Evolutionary conservation across 2,888 invertebrate genomes (phyloP), one percentile per base, ranked within the genome.

Genomic region (Allophyes oxyacanthae): DNA sequence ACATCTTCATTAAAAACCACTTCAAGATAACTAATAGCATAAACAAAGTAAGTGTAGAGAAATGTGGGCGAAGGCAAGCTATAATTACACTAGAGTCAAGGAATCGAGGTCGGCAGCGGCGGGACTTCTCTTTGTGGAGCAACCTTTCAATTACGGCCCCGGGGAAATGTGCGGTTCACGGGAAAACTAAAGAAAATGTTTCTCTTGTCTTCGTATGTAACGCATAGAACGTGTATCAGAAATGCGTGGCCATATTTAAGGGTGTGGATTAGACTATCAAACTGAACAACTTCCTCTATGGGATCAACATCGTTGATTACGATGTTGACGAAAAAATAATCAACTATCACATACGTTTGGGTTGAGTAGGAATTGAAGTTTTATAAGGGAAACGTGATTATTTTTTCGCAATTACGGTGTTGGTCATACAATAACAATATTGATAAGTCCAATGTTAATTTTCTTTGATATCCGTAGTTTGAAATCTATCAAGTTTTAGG

Each of bases 21-120:
- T 42, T 37, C 43, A 51, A 62, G 68, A 69, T 40, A 75, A 42
- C 38, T 69, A 55, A 56, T 64, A 48, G 33, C 51, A 53, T 50
- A 57, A 75, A 55, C 46, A 58, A 65, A 62, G 56, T 64, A n/a
- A 36, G 46, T 43, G 43, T 49, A 41, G 53, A 59, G 72, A 67
- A 73, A 81, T 81, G 67, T 79, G 64, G 73, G 78, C 69, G 71
- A 82, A 78, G 77, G 78, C 67, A 66, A 75, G 78, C 71, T 83
- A 84, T 86, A 84, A 86, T 87, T 87, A 84, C 73, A 80, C 72
- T 63, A 55, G 74, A 79, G 75, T 78, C 76, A 77, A 81, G 80
- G 78, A 84, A 88, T 83, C 62, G 81, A 77, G 86, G 86, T 83
- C 84, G 73, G 70, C 58, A 51, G 67, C 50, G 44, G 20, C 56